Evolutionary conservation across 1,140 invertebrate species (phyloP), one percentile per base, ranked within the genome.

Genomic region (Dryas iulia): DNA sequence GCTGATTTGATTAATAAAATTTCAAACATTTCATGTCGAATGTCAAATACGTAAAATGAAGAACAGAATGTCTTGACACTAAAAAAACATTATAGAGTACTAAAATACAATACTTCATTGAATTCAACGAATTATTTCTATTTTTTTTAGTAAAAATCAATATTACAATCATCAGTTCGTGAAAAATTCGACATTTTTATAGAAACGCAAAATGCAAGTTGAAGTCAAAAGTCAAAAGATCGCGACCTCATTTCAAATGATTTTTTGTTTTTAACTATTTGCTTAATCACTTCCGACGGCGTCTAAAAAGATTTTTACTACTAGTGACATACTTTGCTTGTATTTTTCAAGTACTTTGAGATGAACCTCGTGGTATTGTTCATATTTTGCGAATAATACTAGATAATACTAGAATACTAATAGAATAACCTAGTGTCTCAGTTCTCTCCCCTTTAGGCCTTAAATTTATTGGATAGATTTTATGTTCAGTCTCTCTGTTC

Each of bases 221-320:
- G 39, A 21, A 47, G 14, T 47, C 39, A 47, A 47, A 21, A 47
- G 14, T 47, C 39, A 47, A 47, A 47, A 47, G 39, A 47, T 47
- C 39, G 39, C 39, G 39, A 47, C 39, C 39, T 47, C 39, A 47
- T 47, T 47, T 47, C 39, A 47, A 47, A 47, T 47, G 14, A 47
- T 47, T 47, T 47, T 47, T 47, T 47, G 39, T 47, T 47, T 28
- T 47, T 47, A 47, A 47, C 14, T 47, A 47, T 47, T 47, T 47
- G 39, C 39, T 47, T 47, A 47, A 47, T 47, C 39, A 47, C 39
- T 47, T 47, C 39, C 39, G 39, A 47, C 39, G 18, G 6, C 39
- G 39, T 47, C 39, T 47, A 47, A 47, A 47, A 21, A 47, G 7
- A 47, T 47, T 47, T 47, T 47, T 47, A 47, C 39, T 10, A 47